Evolutionary conservation across 2,888 invertebrate species (phyloP), one percentile per base, ranked within the genome.

Genomic region (Nomada ruficornis): DNA sequence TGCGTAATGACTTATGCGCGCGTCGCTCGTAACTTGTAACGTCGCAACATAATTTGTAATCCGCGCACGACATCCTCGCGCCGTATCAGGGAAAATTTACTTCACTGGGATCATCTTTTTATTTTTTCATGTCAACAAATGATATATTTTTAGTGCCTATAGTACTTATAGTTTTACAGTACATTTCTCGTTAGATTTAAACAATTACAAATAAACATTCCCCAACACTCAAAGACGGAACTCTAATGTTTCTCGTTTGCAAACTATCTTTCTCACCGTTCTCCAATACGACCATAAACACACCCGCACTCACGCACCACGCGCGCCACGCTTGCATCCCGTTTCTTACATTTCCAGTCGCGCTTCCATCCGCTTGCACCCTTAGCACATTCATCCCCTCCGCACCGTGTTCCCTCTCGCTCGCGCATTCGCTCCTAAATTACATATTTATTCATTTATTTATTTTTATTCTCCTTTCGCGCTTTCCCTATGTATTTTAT

Each of bases 81-180:
- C 63, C 47, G 15, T 54, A 52, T 59, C 72, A 67, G 72, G 75
- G 47, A 77, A 65, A 67, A 77, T 65, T 80, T 68, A 83, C 74
- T 62, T 81, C 72, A 79, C 75, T 79, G 59, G 74, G 75, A 72
- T 65, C 20, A 57, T 71, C 78, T 72, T 79, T 80, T 86, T 78
- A 77, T 87, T 86, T 87, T 87, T 91, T 91, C 91, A 91, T 91
- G 91, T 91, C 91, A 91, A 91, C 91, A 91, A 91, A 91, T 91
- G 90, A 91, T 91, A 91, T 91, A 91, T 91, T 91, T 91, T 91
- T 91, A 91, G 90, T 91, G 90, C 91, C 91, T 91, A 91, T 91
- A 91, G 90, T 91, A 90, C 87, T 91, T 91, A 91, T 91, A 87
- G 89, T 91, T 90, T 91, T 90, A 91, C 91, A 91, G 89, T 91